Conservation (phyloP, 2,797 vertebrate genomes). For the Chromobotia macracanthus region DNA sequence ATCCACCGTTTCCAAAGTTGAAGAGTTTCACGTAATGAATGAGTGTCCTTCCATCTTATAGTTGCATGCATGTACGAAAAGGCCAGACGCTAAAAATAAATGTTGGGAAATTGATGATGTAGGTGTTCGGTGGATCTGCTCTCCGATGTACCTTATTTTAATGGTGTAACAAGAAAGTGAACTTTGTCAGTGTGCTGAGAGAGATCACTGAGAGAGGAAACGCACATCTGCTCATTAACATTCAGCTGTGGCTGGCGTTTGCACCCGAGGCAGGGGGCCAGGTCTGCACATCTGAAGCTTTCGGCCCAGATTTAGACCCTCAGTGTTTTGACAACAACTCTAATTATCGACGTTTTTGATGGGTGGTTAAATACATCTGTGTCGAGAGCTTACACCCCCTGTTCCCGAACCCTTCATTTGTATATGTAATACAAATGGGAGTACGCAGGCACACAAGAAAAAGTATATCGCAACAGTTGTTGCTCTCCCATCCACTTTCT, state of each 20-base stretch:
- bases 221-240: constrained; percentile 55
- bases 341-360: constrained; percentile 36
- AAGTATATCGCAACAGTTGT: neutral
- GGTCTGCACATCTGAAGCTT: constrained; percentile 53
- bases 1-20: neutral
- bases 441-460: neutral
- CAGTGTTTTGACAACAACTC: constrained; percentile 25
- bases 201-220: constrained; percentile 28
- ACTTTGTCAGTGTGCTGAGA: neutral
- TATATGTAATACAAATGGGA: neutral
- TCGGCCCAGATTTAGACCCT: constrained; percentile 40
- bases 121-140: constrained; percentile 13
- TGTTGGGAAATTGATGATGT: constrained; percentile 10
- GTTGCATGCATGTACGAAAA: neutral
- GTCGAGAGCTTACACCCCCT: constrained; percentile 13
- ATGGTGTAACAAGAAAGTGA: neutral
- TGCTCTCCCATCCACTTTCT: neutral
- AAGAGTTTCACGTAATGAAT: constrained; percentile 13
- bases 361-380: constrained; percentile 27
- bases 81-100: constrained; percentile 13
- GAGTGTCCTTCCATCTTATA: constrained; percentile 7
- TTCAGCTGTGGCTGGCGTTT: constrained; percentile 24
- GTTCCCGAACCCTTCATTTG: neutral
- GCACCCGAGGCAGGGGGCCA: constrained; percentile 31
- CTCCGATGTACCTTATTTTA: constrained; percentile 7